Percentiles rank a stretch among this genome's conserved stretches.
phyloP scores from a whole-genome alignment of 2,888 invertebrate species.

The Melanargia galathea region DNA sequence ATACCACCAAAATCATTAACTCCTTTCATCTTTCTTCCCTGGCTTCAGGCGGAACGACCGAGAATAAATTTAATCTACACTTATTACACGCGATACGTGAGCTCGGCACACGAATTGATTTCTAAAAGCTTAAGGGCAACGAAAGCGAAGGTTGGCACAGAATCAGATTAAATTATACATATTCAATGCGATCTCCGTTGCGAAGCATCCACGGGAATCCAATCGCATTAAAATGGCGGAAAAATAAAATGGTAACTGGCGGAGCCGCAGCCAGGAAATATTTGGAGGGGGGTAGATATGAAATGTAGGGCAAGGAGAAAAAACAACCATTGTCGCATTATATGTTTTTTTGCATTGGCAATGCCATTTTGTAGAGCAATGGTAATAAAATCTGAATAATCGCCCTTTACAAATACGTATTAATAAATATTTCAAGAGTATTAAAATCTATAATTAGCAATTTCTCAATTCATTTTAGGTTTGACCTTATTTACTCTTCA shows the following conservation, averaged over 20 bases:
- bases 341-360: too few species aligned
- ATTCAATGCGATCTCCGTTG: constrained; percentile 62
- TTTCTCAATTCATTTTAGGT: too few species aligned
- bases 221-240: constrained; percentile 70
- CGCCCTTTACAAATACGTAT: too few species aligned
- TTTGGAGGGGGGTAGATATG: background rate
- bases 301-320: too few species aligned
- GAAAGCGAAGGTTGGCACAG: constrained; percentile 56
- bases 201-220: constrained; percentile 61
- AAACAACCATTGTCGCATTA: too few species aligned
- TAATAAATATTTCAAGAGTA: too few species aligned
- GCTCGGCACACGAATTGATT: constrained; percentile 29
- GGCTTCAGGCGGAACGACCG: constrained; percentile 5
- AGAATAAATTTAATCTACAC: constrained; percentile 21
- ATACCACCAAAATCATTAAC: background rate
- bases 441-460: too few species aligned
- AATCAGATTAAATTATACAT: constrained; percentile 58
- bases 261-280: constrained; percentile 11
- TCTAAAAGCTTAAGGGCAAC: constrained; percentile 50
- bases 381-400: too few species aligned
- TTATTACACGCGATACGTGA: constrained; percentile 23
- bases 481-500: too few species aligned
- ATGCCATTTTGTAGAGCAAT: too few species aligned
- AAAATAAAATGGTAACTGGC: constrained; percentile 58
- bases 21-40: constrained; percentile 5